Percentiles rank a stretch among this genome's conserved stretches.
phyloP scores from a whole-genome alignment of 2,888 invertebrate genomes.

The Tiliacea aurago region DNA sequence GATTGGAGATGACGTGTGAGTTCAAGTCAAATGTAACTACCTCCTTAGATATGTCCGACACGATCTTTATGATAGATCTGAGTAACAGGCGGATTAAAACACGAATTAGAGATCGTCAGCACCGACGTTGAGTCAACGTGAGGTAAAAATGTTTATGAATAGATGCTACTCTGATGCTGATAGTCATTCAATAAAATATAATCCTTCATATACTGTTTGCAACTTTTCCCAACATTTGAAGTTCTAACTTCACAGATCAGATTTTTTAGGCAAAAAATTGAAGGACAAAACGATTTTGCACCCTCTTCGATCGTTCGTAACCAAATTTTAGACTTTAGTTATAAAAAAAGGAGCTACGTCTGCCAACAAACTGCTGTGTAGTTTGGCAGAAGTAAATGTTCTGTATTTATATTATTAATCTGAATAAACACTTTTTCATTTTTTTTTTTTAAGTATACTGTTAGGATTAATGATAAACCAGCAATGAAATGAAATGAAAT shows the following conservation, averaged over 20 bases:
- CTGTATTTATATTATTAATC: too few species aligned
- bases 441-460: too few species aligned
- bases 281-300: neutral
- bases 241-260: neutral
- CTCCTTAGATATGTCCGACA: conserved; percentile 41
- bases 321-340: too few species aligned
- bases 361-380: too few species aligned
- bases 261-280: neutral
- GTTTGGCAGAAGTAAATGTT: too few species aligned
- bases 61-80: conserved; percentile 41
- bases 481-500: too few species aligned
- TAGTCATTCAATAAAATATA: conserved; percentile 22
- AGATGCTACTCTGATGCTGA: neutral
- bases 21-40: conserved; percentile 44
- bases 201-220: conserved; percentile 7
- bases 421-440: too few species aligned
- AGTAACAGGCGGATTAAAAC: conserved; percentile 48
- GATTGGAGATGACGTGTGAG: conserved; percentile 43
- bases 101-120: conserved; percentile 48
- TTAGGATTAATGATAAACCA: too few species aligned
- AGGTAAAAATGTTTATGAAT: conserved; percentile 10
- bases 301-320: neutral
- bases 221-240: neutral
- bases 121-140: conserved; percentile 9
- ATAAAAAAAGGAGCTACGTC: too few species aligned